A percentile compares a stretch with the other conserved stretches of the same genome.
phyloP scores from a whole-genome alignment of 1,140 invertebrate species.

The Atta colombica region DNA sequence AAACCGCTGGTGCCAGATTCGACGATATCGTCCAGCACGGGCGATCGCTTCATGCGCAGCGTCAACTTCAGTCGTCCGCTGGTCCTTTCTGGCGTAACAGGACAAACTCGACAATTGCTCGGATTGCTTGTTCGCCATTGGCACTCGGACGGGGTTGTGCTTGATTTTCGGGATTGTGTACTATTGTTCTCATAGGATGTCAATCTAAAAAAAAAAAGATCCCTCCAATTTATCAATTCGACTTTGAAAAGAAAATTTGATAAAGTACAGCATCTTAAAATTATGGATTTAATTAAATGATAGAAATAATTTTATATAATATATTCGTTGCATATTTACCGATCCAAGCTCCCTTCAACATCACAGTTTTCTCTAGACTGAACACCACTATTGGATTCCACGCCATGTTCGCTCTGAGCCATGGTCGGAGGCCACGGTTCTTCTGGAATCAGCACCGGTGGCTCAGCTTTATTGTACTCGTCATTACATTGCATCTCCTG shows the following conservation, averaged over 20 bases:
- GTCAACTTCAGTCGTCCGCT: constrained; percentile 92
- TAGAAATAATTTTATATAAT: not conserved
- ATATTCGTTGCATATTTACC: constrained; percentile 47
- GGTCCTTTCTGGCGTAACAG: constrained; percentile 88
- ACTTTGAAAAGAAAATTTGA: not conserved
- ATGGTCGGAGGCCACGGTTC: constrained; percentile 76
- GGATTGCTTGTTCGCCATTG: constrained; percentile 79
- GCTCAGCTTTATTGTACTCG: constrained; percentile 74
- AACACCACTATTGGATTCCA: constrained; percentile 57
- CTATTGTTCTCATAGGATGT: constrained; percentile 69
- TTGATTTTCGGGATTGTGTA: constrained; percentile 70
- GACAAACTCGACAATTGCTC: constrained; percentile 79
- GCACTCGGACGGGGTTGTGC: constrained; percentile 57
- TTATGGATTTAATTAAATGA: not conserved
- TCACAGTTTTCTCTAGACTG: constrained; percentile 72
- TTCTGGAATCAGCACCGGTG: constrained; percentile 72
- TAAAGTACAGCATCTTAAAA: not conserved
- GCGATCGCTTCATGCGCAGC: constrained; percentile 94
- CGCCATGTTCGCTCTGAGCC: constrained; percentile 60
- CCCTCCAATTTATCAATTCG: not conserved
- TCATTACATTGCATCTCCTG: constrained; percentile 77
- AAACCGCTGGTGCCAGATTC: constrained; percentile 91
- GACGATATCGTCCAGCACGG: constrained; percentile 94
- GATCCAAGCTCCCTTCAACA: constrained; percentile 70
- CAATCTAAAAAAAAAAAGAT: constrained; percentile 72